phyloP scores from a whole-genome alignment of 2,888 invertebrate species.

The Stenoptilia bipunctidactyla region DNA sequence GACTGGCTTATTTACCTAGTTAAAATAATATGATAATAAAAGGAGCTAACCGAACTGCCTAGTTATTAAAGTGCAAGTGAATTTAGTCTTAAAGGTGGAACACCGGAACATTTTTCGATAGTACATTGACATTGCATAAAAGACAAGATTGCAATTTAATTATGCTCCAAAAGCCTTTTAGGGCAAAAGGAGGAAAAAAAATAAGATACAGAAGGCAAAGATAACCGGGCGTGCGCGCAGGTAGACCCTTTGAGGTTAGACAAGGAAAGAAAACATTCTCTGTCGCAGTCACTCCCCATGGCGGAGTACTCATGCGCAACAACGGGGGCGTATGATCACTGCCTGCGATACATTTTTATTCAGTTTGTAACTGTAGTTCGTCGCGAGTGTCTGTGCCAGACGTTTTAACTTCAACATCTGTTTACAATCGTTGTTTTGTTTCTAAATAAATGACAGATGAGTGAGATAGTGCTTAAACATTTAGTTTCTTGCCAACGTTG shows the following conservation, averaged over 20 bases:
- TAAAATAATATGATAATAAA: too few relatives aligned
- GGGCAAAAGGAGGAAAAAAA: slow-evolving; percentile 1
- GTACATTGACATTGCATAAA: too few relatives aligned
- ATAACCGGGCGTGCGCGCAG: slow-evolving; percentile 55
- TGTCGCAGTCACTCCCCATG: slow-evolving; percentile 49
- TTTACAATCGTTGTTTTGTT: slow-evolving; percentile 46
- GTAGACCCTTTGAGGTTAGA: slow-evolving; percentile 36
- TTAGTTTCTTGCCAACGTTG: slow-evolving; percentile 20
- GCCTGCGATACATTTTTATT: slow-evolving; percentile 70
- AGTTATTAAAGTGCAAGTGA: too few relatives aligned
- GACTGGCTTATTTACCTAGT: too few relatives aligned
- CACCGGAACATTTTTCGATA: too few relatives aligned
- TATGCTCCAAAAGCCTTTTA: neutral
- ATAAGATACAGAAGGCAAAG: slow-evolving; percentile 6
- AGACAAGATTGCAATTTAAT: neutral
- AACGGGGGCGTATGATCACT: slow-evolving; percentile 55
- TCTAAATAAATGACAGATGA: slow-evolving; percentile 59
- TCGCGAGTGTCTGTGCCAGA: slow-evolving; percentile 27
- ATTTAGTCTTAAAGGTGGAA: too few relatives aligned
- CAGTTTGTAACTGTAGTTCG: slow-evolving; percentile 64
- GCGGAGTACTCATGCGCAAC: slow-evolving; percentile 51
- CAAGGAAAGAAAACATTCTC: slow-evolving; percentile 19
- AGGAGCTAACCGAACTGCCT: too few relatives aligned
- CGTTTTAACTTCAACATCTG: slow-evolving; percentile 19
- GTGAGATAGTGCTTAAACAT: slow-evolving; percentile 39